Evolutionary conservation across 2,888 invertebrate genomes (phyloP), one percentile per base, ranked within the genome.

Genomic region (Netelia virgata): DNA sequence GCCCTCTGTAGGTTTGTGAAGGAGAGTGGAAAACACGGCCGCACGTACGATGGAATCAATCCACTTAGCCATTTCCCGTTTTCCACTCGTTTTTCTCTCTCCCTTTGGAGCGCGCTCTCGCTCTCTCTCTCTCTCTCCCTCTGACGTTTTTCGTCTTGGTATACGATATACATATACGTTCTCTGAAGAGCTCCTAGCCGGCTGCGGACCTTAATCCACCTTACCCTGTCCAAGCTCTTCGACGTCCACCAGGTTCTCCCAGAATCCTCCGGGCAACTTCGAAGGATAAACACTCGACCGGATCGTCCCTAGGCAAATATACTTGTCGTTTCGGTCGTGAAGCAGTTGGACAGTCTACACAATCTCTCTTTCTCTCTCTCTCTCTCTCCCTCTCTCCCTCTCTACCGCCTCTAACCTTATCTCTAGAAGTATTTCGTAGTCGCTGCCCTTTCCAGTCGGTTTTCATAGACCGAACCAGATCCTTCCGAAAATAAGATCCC

Each of bases 121-220:
- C 55, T 59, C 68, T 79, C 36, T 43, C 53, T 57, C 75, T 36
- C 59, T 76, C 85, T 68, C 50, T 50, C 55, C 3, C 36, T 36
- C 6, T 53, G 73, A 16, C 63, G 82, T 84, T 84, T 78, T 86
- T 87, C 86, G 85, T 87, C 87, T 73, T 84, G 79, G 83, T 59
- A 80, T 50, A 47, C 47, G 14, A 23, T 28, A 53, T 55, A 18
- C 50, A 18, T 80, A 61, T 80, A 74, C 53, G 53, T 75, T 64
- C 59, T 90, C 88, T 88, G 88, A 89, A 89, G 89, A 90, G 90
- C 90, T 89, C 91, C 88, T 87, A 85, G 73, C 86, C 59, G 36
- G 72, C 76, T 63, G 80, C 61, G 63, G 72, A 64, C 83, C 66
- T 77, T 76, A 72, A 84, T 83, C 80, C 83, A 68, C 80, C 72